These are phyloP conservation scores for Eupithecia vulgata DNA, from an alignment of 2,888 invertebrate genomes.

Conservation along the genomic window DNA sequence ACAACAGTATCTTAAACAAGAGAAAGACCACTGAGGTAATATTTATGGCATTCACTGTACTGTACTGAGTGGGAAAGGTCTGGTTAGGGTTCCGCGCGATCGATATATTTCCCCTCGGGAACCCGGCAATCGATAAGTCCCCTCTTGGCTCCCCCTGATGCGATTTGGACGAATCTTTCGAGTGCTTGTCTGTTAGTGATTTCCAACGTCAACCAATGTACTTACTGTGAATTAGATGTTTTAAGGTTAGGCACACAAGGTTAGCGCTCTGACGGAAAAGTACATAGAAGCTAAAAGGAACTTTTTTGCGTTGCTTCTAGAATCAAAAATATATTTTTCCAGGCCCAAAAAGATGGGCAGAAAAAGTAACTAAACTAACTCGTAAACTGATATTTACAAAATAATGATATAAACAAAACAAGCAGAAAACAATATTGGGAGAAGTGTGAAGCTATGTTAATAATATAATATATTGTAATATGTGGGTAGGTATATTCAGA, in stretches of 20 bases:
- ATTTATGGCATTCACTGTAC: neutral
- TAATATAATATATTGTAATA: too few species aligned
- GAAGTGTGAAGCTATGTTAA: neutral
- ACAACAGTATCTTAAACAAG: too few species aligned
- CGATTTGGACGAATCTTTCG: conserved; percentile 22
- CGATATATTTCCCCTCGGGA: conserved; percentile 58
- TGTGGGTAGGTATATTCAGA: too few species aligned
- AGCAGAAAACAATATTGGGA: too few species aligned
- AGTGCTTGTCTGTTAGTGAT: conserved; percentile 10
- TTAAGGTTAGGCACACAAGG: neutral
- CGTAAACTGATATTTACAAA: neutral
- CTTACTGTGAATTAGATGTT: neutral
- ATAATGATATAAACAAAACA: neutral
- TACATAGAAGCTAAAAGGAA: too few species aligned
- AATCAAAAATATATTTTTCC: too few species aligned
- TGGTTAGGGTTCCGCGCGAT: conserved; percentile 43
- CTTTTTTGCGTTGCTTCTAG: too few species aligned
- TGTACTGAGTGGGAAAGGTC: neutral
- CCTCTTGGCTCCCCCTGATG: conserved; percentile 12
- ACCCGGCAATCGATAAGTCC: conserved; percentile 46
- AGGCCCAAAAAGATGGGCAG: too few species aligned
- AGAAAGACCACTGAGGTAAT: neutral
- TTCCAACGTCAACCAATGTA: neutral
- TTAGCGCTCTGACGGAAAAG: too few species aligned
- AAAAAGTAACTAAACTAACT: too few species aligned